Evolutionary conservation across 2,888 invertebrate genomes (phyloP), one percentile per base, ranked within the genome.

Genomic region (Cheiracanthium punctorium): DNA sequence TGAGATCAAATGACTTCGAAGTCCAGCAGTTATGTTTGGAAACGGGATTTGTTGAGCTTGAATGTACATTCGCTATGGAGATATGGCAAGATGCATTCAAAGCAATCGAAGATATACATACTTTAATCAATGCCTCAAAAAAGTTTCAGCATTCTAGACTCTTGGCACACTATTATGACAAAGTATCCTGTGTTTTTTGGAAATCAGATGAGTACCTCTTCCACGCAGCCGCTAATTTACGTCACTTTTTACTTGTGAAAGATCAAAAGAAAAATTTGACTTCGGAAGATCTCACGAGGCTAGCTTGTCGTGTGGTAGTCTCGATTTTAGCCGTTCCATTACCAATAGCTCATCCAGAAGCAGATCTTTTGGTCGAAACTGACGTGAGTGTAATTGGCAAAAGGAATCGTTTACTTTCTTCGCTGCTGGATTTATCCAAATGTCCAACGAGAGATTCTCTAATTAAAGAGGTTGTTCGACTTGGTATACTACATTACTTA

Each of bases 21-120:
- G 20, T 30, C 12, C 65, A 32, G 32, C 20, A 20, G 8, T 17
- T 82, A 10, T 82, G 52, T 67, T 37, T 82, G 20, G 76, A 82
- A 73, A 82, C 82, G 4, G 72, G 71, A 7, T 65, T 76, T 20
- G 10, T 33, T 33, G 65, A 77, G 29, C 37, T 82, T 20, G 77
- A 82, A 24, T 48, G 72, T 37, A 67, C 77, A 7, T 17, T 82
- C 14, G 32, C 33, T 29, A n/a, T 82, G 14, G 77, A 82, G 43
- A 10, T 77, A 24, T 82, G 82, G 82, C 67, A 52, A 17, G 82
- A 82, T 48, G 82, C 77, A 32, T 82, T 76, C 29, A 82, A 58
- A 67, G 65, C 67, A 24, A 32, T 43, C 29, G 72, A 77, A 72
- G 52, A 82, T 72, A 65, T 82, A 29, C 76, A 82, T 52, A 30